A percentile compares a stretch with the other conserved stretches of the same genome.
Evolutionary conservation across 2,797 vertebrate species (phyloP).

Genomic region (Tarsius wallacei): DNA sequence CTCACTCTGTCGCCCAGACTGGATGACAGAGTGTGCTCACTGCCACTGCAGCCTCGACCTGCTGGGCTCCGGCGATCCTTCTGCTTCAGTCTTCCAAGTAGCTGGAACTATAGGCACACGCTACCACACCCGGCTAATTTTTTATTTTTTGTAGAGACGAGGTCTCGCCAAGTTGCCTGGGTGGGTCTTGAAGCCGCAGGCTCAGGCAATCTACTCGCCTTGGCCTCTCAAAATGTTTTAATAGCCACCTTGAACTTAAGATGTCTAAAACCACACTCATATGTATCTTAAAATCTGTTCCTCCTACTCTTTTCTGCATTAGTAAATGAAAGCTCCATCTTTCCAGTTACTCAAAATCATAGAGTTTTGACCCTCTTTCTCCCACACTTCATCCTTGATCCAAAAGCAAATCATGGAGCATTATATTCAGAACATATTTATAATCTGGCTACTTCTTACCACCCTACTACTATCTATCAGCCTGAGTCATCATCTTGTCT

Average conservation of each 20-base stretch:
- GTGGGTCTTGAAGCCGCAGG: no score
- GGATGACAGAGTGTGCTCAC: no score
- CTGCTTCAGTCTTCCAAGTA: no score
- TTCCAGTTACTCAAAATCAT: conserved; percentile 22
- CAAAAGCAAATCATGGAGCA: neutral
- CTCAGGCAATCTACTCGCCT: no score
- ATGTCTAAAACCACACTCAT: conserved; percentile 24
- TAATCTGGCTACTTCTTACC: neutral
- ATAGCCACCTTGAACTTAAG: conserved; percentile 31
- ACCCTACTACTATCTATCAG: neutral
- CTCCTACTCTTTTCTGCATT: conserved; percentile 21
- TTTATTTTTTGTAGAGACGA: no score
- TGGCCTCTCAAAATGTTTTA: neutral
- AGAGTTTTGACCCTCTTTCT: conserved; percentile 7
- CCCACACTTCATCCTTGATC: neutral
- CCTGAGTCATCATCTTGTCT: neutral
- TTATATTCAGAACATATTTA: conserved; percentile 9
- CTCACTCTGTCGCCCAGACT: no score
- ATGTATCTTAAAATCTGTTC: conserved; percentile 12
- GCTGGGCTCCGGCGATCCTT: no score
- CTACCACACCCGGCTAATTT: no score
- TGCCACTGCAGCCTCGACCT: no score
- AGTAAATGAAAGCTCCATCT: conserved; percentile 32
- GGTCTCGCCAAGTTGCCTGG: no score
- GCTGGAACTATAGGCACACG: no score